phyloP scores from a whole-genome alignment of 2,888 invertebrate genomes.

The Lepidochrysops patricia region DNA sequence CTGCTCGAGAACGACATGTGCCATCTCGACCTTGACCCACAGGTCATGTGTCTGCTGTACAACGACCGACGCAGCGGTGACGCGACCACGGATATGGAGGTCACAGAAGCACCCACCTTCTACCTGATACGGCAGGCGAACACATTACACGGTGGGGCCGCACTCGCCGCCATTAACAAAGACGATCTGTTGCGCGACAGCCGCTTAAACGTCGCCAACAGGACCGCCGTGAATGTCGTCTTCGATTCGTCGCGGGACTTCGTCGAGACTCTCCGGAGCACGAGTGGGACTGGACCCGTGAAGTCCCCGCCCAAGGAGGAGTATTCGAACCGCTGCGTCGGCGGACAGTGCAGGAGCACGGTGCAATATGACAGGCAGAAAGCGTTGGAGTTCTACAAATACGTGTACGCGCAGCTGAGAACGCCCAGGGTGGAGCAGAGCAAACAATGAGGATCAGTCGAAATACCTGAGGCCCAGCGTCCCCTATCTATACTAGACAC shows the following conservation, averaged over 20 bases:
- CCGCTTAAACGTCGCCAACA: constrained; percentile 55
- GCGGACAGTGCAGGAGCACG: constrained; percentile 48
- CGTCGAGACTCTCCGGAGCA: constrained; percentile 57
- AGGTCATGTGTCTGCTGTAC: constrained; percentile 63
- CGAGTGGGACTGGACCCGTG: constrained; percentile 38
- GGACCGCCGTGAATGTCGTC: constrained; percentile 58
- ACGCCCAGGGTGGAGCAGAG: constrained; percentile 42
- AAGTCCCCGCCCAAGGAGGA: constrained; percentile 39
- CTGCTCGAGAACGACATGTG: constrained; percentile 61
- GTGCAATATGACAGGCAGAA: constrained; percentile 57
- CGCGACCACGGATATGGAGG: constrained; percentile 47
- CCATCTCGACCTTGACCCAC: constrained; percentile 49
- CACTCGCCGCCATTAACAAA: constrained; percentile 56
- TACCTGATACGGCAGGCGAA: constrained; percentile 62
- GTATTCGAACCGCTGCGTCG: constrained; percentile 48
- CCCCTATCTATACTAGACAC: background rate
- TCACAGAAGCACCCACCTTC: constrained; percentile 60
- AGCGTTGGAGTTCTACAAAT: constrained; percentile 68
- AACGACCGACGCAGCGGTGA: constrained; percentile 51
- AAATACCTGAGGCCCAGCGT: background rate
- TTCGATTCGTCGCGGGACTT: constrained; percentile 63
- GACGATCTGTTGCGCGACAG: constrained; percentile 52
- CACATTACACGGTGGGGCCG: constrained; percentile 43
- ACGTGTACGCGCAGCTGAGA: constrained; percentile 62
- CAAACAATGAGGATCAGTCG: constrained; percentile 14